Percentiles rank a stretch among this genome's conserved stretches.
Conservation (phyloP, 2,797 vertebrate species). For the Hafferia zeledoni region DNA sequence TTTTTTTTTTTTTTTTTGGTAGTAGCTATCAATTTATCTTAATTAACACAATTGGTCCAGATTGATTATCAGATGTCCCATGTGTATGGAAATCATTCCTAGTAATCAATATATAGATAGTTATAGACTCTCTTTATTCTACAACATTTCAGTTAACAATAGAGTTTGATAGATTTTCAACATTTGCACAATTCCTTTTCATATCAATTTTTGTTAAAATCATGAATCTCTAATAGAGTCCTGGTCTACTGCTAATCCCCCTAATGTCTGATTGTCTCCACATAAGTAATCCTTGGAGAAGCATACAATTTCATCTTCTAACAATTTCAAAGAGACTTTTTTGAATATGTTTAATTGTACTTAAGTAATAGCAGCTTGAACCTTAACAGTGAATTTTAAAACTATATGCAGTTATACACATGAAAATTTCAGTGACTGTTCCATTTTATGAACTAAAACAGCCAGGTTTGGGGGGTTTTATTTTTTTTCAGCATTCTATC, state of each 20-base stretch:
- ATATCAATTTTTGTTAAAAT: not conserved
- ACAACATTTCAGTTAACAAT: not conserved
- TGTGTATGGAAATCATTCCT: not conserved
- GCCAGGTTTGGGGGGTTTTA: not conserved
- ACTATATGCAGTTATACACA: not conserved
- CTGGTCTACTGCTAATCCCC: not conserved
- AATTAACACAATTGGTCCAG: not conserved
- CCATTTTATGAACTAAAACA: not conserved
- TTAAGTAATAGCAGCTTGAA: not conserved
- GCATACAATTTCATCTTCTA: not conserved
- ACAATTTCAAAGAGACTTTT: not conserved
- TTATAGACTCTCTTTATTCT: not conserved
- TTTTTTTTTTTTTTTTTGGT: not conserved
- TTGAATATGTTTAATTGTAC: not conserved
- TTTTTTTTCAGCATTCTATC: not conserved
- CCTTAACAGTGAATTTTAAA: not conserved
- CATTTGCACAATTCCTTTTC: not conserved
- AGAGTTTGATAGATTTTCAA: not conserved
- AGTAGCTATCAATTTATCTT: not conserved
- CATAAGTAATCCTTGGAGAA: not conserved
- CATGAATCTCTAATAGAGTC: not conserved
- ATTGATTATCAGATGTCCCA: not conserved
- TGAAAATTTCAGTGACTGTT: not conserved
- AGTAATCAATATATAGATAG: not conserved
- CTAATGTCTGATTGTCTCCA: not conserved